These are phyloP conservation scores for Drosophila kepulauana DNA, from an alignment of 1,140 invertebrate genomes.

Conservation along the genomic window DNA sequence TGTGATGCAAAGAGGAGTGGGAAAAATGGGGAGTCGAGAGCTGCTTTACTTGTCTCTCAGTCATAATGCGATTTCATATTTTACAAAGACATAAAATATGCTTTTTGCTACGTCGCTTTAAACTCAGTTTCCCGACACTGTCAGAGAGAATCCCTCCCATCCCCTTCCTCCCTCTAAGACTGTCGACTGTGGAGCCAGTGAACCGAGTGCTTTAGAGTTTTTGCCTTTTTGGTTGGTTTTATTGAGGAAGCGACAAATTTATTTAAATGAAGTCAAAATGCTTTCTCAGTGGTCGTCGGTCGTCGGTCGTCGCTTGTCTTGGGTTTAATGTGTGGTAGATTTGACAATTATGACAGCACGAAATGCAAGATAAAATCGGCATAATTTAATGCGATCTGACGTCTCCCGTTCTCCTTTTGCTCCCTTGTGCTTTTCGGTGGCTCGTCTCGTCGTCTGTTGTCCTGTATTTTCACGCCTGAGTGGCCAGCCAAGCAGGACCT, in stretches of 20 bases:
- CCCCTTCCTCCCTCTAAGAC: not conserved
- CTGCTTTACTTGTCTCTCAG: constrained; percentile 16
- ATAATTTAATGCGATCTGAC: constrained; percentile 58
- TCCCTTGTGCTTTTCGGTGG: not conserved
- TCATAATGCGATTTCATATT: constrained; percentile 76
- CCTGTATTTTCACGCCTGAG: constrained; percentile 23
- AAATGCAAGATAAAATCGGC: constrained; percentile 73
- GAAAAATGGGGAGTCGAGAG: not conserved
- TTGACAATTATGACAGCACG: constrained; percentile 78
- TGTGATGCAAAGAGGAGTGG: not conserved
- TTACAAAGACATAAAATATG: constrained; percentile 72
- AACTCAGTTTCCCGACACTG: constrained; percentile 2
- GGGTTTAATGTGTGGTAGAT: constrained; percentile 78
- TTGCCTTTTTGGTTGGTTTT: constrained; percentile 60
- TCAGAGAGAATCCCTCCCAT: not conserved
- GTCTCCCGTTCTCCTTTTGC: not conserved
- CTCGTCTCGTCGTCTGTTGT: not conserved
- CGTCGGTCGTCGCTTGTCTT: constrained; percentile 42
- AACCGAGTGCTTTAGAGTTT: constrained; percentile 33
- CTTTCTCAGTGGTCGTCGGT: constrained; percentile 37
- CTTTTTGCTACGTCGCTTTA: constrained; percentile 59
- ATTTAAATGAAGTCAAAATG: constrained; percentile 81
- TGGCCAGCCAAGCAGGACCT: constrained; percentile 53
- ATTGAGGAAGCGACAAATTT: constrained; percentile 82
- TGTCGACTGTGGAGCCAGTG: constrained; percentile 2